Conservation (phyloP, 2,113 vertebrate species). For the Gambusia affinis region DNA sequence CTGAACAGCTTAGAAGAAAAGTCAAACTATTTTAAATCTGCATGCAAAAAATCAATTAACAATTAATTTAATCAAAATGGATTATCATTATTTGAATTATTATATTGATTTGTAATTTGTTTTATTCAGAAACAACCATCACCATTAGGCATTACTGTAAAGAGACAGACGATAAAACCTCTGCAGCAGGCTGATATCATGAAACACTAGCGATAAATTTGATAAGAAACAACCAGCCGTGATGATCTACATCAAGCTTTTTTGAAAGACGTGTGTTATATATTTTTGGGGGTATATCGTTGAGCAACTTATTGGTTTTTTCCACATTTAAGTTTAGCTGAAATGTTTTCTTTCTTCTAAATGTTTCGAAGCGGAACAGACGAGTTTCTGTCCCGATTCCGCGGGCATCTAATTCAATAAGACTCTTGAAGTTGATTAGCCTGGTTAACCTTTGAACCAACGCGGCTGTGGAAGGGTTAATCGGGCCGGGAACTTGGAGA, state of each 20-base stretch:
- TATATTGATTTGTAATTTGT: background rate
- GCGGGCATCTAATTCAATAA: conserved; percentile 72
- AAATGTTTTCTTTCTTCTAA: conserved; percentile 2
- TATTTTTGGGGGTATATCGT: background rate
- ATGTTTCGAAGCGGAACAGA: conserved; percentile 20
- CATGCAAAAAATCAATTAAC: background rate
- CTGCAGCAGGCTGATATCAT: too few relatives aligned
- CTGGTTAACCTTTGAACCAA: conserved; percentile 85
- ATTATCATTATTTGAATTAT: background rate
- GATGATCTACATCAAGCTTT: conserved; percentile 31
- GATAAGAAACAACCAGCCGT: conserved; percentile 40
- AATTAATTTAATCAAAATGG: background rate
- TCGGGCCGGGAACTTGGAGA: conserved; percentile 83
- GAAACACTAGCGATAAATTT: background rate
- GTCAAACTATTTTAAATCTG: background rate
- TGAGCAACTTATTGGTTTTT: background rate
- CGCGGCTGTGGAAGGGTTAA: conserved; percentile 87
- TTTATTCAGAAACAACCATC: background rate
- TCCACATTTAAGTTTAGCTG: background rate
- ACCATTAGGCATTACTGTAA: background rate
- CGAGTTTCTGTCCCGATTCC: conserved; percentile 52
- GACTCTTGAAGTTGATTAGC: conserved; percentile 80
- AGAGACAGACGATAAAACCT: background rate
- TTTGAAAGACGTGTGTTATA: background rate
- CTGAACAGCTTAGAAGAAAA: background rate